Evolutionary conservation across 2,888 invertebrate species (phyloP).

Genomic region (Drosophila ezoana): DNA sequence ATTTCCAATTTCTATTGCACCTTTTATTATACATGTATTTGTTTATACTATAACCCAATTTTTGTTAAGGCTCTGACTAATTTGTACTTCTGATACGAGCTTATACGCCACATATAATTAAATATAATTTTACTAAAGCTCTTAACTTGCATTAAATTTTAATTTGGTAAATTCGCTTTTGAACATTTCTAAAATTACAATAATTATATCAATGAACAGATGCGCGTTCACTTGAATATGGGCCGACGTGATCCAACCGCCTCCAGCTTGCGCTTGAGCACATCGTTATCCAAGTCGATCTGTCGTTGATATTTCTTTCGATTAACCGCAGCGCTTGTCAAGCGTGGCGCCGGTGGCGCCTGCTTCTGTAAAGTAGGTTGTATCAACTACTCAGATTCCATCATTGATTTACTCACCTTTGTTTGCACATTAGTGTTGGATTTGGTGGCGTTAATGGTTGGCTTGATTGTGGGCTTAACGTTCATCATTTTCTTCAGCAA

Average conservation of each 20-base stretch:
- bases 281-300: slow-evolving; percentile 87
- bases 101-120: slow-evolving; percentile 10
- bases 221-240: slow-evolving; percentile 56
- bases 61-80: background rate
- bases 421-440: slow-evolving; percentile 27
- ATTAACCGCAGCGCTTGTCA: slow-evolving; percentile 85
- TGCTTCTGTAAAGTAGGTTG: slow-evolving; percentile 20
- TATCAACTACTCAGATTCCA: background rate
- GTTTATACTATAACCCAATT: background rate
- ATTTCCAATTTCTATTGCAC: slow-evolving; percentile 1
- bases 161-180: slow-evolving; percentile 71
- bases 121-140: slow-evolving; percentile 15
- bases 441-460: slow-evolving; percentile 21
- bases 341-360: slow-evolving; percentile 45
- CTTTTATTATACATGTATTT: background rate
- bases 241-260: slow-evolving; percentile 76
- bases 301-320: slow-evolving; percentile 86
- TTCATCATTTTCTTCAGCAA: slow-evolving; percentile 87
- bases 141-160: slow-evolving; percentile 74
- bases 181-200: slow-evolving; percentile 61
- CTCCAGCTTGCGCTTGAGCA: slow-evolving; percentile 84
- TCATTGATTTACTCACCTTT: slow-evolving; percentile 27
- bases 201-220: slow-evolving; percentile 31
- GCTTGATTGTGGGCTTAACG: slow-evolving; percentile 81
- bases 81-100: slow-evolving; percentile 9